These are phyloP conservation scores for rabbit (Oryctolagus cuniculus) DNA, from an alignment of 2,113 vertebrate species.

Conservation along the genomic window DNA sequence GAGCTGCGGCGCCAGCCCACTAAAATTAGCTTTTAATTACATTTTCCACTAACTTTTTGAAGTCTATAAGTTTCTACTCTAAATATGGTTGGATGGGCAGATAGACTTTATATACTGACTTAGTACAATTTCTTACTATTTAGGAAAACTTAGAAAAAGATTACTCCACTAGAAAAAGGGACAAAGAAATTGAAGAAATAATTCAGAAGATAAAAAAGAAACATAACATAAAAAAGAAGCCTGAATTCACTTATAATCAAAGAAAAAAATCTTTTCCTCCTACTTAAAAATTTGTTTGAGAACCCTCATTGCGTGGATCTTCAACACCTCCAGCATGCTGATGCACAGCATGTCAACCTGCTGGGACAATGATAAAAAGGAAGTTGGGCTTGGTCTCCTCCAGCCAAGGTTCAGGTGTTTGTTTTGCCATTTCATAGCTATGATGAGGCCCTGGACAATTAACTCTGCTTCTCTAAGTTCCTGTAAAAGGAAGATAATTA, in stretches of 20 bases:
- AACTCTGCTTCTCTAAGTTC: not conserved
- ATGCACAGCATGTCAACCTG: not conserved
- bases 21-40: too few species aligned
- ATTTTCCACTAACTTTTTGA: too few species aligned
- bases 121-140: not conserved
- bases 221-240: not conserved
- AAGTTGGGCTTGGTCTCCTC: not conserved
- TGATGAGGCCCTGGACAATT: not conserved
- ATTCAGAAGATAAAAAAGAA: not conserved
- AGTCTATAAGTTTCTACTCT: not conserved
- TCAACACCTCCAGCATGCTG: not conserved
- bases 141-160: not conserved
- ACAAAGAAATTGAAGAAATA: slow-evolving; percentile 10
- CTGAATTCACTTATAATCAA: not conserved
- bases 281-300: not conserved
- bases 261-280: not conserved
- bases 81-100: not conserved
- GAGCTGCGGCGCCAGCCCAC: too few species aligned
- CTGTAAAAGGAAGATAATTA: slow-evolving; percentile 19
- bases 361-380: not conserved
- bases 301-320: not conserved
- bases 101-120: not conserved
- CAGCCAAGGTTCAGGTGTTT: not conserved
- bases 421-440: not conserved
- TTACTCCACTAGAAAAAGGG: not conserved